Percentiles rank a stretch among this genome's conserved stretches.
Evolutionary conservation across 1,140 invertebrate species (phyloP).

Genomic region (Chymomyza costata): DNA sequence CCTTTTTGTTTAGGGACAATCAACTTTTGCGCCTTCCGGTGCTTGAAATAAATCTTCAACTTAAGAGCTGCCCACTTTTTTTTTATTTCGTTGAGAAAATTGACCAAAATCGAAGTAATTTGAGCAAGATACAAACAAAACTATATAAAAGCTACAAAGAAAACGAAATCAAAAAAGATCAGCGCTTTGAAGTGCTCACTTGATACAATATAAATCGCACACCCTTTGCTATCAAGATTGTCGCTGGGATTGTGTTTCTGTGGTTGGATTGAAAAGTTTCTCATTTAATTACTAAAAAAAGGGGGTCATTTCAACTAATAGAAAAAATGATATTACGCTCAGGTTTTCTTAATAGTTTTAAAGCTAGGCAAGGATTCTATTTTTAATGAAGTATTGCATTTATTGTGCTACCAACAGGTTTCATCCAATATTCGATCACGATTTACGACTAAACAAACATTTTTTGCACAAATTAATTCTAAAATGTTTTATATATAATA

Average conservation of each 20-base stretch:
- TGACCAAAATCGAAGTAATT: conserved; percentile 65
- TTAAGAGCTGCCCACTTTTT: conserved; percentile 40
- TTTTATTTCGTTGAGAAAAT: conserved; percentile 49
- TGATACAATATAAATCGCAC: conserved; percentile 60
- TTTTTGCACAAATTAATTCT: too few species aligned
- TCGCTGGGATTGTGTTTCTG: conserved; percentile 8
- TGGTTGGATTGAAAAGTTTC: conserved; percentile 33
- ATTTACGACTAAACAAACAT: too few species aligned
- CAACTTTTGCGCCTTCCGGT: conserved; percentile 58
- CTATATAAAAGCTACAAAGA: conserved; percentile 4
- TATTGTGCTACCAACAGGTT: too few species aligned
- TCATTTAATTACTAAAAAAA: too few species aligned
- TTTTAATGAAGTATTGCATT: too few species aligned
- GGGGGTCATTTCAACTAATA: too few species aligned
- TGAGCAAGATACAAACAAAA: conserved; percentile 46
- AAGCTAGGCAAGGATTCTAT: too few species aligned
- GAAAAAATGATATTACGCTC: too few species aligned
- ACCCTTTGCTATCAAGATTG: conserved; percentile 36
- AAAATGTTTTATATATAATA: too few species aligned
- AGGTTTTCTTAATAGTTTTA: too few species aligned
- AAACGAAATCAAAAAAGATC: conserved; percentile 65
- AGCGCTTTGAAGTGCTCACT: conserved; percentile 68
- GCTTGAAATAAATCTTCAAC: conserved; percentile 69
- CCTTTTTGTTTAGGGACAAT: conserved; percentile 44
- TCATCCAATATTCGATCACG: too few species aligned